Percentiles rank a stretch among this genome's conserved stretches.
Conservation (phyloP, 2,888 invertebrate genomes). For the Heterodera filipjevi region DNA sequence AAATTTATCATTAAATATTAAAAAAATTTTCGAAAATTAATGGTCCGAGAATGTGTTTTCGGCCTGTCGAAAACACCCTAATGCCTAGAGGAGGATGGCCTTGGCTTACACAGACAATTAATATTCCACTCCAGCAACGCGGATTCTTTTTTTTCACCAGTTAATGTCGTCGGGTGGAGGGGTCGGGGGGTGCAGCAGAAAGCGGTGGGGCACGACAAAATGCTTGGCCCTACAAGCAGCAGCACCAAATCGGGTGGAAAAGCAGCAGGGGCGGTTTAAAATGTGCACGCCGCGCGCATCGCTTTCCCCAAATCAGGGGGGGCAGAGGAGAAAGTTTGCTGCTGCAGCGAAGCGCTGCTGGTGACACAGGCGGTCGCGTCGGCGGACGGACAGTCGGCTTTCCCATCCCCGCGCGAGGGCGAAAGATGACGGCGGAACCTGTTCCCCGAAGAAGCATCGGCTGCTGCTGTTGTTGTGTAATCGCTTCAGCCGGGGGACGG, state of each 20-base stretch:
- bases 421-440: not conserved
- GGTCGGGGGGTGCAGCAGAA: too few species aligned
- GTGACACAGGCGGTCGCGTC: too few species aligned
- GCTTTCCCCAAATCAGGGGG: not conserved
- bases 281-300: not conserved
- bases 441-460: not conserved
- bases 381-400: too few species aligned
- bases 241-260: not conserved
- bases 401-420: not conserved
- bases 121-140: too few species aligned
- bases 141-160: too few species aligned
- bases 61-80: too few species aligned
- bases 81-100: too few species aligned
- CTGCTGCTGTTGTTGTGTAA: slow-evolving; percentile 4
- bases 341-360: not conserved
- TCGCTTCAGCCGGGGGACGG: slow-evolving; percentile 6
- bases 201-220: not conserved
- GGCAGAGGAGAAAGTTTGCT: not conserved
- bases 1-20: too few species aligned
- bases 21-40: too few species aligned
- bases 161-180: too few species aligned
- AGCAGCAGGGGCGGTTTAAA: not conserved
- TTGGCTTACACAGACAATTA: too few species aligned
- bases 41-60: too few species aligned
- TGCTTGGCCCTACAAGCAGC: not conserved